These are phyloP conservation scores for Chiloscyllium plagiosum DNA, from an alignment of 2,113 vertebrate species.

Conservation along the genomic window DNA sequence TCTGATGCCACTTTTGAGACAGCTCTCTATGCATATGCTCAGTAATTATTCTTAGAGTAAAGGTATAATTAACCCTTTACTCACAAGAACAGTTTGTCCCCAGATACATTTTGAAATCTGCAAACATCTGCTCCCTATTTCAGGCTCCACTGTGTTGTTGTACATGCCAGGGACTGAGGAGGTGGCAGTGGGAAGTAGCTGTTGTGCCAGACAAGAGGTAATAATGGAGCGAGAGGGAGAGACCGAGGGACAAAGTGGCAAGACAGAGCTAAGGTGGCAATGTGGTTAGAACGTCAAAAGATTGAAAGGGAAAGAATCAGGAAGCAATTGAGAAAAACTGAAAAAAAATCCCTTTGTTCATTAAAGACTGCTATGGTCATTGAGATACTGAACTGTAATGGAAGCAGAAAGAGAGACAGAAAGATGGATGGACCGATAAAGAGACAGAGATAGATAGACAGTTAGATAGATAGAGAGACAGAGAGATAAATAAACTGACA, in stretches of 20 bases:
- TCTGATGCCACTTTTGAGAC: too few relatives aligned
- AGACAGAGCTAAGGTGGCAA: not conserved
- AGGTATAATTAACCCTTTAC: too few relatives aligned
- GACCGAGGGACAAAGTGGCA: not conserved
- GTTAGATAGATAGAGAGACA: not conserved
- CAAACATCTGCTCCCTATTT: not conserved
- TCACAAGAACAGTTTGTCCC: not conserved
- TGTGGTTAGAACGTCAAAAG: not conserved
- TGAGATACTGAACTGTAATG: not conserved
- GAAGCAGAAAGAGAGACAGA: not conserved
- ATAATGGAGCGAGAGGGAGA: not conserved
- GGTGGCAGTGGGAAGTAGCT: not conserved
- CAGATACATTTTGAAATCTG: not conserved
- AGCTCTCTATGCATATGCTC: too few relatives aligned
- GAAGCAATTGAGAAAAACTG: not conserved
- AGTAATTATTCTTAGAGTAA: too few relatives aligned
- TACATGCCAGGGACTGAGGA: not conserved
- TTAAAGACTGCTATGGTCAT: not conserved
- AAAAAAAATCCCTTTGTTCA: not conserved
- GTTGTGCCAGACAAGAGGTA: not conserved
- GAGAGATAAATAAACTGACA: conserved; percentile 25
- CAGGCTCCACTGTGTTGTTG: not conserved
- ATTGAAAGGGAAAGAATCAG: not conserved
- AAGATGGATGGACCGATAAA: conserved; percentile 23
- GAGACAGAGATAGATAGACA: conserved; percentile 3